Evolutionary conservation across 2,797 vertebrate species (phyloP), one percentile per base, ranked within the genome.

Genomic region (Balearica regulorum): DNA sequence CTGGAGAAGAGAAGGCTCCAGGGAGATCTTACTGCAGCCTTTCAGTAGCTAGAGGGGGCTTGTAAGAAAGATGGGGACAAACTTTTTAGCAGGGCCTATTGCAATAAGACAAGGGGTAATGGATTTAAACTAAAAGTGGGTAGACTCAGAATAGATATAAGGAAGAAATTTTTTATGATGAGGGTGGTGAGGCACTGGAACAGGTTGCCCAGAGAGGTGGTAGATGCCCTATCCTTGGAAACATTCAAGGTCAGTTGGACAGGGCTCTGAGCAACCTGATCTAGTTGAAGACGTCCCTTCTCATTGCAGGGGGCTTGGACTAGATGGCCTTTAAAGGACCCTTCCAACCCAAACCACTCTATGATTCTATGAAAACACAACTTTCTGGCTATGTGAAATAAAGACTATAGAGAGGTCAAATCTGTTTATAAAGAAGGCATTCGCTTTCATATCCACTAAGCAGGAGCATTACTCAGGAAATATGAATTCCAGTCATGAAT

Each of bases 361-460:
- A 28, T 15, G 51, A 53, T 28, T 53, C 51, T 53, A 20, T 6
- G 13, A 79, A 91, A 91, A 84, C 5, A 5, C 43, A 85, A 65
- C 53, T 66, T 90, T 35, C 44, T 66, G 83, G 41, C 33, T 83
- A 62, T 20, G 28, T 54, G 41, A 83, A 57, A 66, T n/a, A 79
- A 77, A 60, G 49, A 71, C 41, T 70, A 73, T 0, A 64, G 61
- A 85, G 54, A 80, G 53, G 37, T n/a, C 68, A 60, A 48, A 84
- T 71, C 28, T 71, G 48, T 62, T 87, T 39, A 70, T 73, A 31
- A 65, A 89, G 70, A 76, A 75, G 25, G 25, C 53, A 62, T 53
- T 90, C 46, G 48, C 21, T 90, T 83, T 44, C 80, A 90, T 18
- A 89, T 5, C 39, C 58, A 24, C 55, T 76, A 60, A 92, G 53